Conservation (phyloP, 2,797 vertebrate genomes). For the Octomys mimax region DNA sequence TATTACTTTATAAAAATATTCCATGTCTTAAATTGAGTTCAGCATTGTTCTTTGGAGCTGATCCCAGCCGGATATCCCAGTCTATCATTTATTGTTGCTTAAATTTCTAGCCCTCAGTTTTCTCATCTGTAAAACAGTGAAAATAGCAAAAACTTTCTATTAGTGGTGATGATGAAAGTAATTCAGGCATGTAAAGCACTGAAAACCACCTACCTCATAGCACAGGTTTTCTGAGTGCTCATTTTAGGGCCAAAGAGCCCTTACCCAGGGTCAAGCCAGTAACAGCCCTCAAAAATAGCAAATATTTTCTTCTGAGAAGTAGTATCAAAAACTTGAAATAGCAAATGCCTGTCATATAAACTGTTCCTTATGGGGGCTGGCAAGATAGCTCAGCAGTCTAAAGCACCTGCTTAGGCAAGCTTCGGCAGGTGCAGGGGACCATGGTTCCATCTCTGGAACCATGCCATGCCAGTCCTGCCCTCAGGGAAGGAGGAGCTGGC, state of each 20-base stretch:
- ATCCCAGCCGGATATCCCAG: not conserved
- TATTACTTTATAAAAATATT: not conserved
- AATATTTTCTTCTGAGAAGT: not conserved
- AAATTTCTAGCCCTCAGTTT: not conserved
- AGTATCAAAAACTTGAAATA: not conserved
- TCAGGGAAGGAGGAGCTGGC: too few species aligned
- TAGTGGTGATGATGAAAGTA: not conserved
- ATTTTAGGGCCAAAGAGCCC: not conserved
- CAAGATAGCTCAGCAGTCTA: too few species aligned
- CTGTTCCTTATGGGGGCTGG: not conserved
- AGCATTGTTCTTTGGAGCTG: not conserved
- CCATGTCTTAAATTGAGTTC: not conserved
- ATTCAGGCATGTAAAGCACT: not conserved
- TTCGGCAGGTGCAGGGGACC: too few species aligned
- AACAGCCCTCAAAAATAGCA: not conserved
- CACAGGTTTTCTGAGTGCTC: not conserved
- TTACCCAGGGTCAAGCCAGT: not conserved
- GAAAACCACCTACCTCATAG: not conserved
- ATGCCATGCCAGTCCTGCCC: too few species aligned
- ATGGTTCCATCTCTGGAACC: too few species aligned
- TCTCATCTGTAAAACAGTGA: not conserved
- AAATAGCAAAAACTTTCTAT: not conserved
- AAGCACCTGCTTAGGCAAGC: too few species aligned
- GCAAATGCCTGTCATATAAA: not conserved
- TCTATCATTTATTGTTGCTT: not conserved